Evolutionary conservation across 2,888 invertebrate species (phyloP), one percentile per base, ranked within the genome.

Genomic region (Ptychoptera contaminata): DNA sequence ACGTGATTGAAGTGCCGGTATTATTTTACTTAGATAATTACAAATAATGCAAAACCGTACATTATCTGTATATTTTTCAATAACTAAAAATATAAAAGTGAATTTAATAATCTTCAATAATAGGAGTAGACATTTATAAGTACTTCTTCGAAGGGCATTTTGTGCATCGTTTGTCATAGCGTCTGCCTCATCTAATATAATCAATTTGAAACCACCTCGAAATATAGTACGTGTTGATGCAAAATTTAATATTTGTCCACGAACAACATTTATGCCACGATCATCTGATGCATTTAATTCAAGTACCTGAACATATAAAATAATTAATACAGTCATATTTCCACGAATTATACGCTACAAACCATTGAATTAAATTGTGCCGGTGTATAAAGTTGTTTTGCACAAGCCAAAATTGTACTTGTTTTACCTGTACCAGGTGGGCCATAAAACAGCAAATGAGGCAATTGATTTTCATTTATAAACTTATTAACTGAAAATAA

Each of bases 81-180:
- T 96, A 55, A 98, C 92, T 91, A 71, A 53, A 72, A 67, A 47
- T 54, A 56, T 55, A 40, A 37, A 39, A 43, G 40, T 42, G 35
- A 16, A 32, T 40, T 36, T 35, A 37, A 31, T 43, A 35, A 16
- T 23, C n/a, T 41, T 2, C 15, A 44, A 42, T 31, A 40, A 42
- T 32, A 30, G 9, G 12, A 37, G 23, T 16, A 42, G 11, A 40
- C 43, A 38, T 36, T 35, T 15, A 37, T 46, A 68, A 75, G 74
- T 71, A 88, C 87, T 90, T 74, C 93, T 77, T 53, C 94, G 72
- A 1, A 96, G 71, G 29, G 98, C 97, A 74, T 97, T 99, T 63
- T 99, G 98, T 1, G 98, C 98, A 76, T 99, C 98, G 64, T 87
- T 86, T 1, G 97, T 99, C 97, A 98, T 98, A 0, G 96, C 93